Evolutionary conservation across 2,888 invertebrate species (phyloP).

Genomic region (Aphodius sticticus): DNA sequence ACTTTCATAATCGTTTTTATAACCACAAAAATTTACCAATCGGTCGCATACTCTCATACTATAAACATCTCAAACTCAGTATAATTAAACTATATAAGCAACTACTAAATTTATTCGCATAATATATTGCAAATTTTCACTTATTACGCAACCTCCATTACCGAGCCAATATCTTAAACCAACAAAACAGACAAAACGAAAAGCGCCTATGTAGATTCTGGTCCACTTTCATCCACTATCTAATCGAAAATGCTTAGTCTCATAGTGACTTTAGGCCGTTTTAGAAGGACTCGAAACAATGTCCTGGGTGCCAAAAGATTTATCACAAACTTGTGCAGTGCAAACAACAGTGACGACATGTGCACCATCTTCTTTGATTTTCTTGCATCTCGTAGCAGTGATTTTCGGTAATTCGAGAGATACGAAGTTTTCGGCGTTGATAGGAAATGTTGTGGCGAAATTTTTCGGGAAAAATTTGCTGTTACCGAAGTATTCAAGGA

Average conservation of each 20-base stretch:
- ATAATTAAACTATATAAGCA: no score
- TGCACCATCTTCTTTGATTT: conserved; percentile 66
- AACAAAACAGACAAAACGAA: not conserved
- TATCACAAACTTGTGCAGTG: conserved; percentile 64
- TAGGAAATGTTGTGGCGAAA: not conserved
- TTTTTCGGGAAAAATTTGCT: conserved; percentile 23
- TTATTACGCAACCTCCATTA: not conserved
- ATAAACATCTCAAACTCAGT: no score
- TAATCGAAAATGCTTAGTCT: not conserved
- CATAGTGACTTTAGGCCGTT: not conserved
- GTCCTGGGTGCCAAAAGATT: conserved; percentile 67
- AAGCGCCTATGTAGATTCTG: not conserved
- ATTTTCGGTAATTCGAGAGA: conserved; percentile 67
- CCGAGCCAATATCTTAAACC: not conserved
- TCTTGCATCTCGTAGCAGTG: conserved; percentile 65
- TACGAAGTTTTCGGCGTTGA: conserved; percentile 32
- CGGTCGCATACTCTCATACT: no score
- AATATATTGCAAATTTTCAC: not conserved
- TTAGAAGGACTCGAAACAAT: conserved; percentile 36
- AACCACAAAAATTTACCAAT: no score
- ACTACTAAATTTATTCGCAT: not conserved
- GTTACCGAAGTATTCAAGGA: conserved; percentile 5
- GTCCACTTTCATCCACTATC: not conserved
- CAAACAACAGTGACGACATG: conserved; percentile 67
- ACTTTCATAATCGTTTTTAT: no score